Evolutionary conservation across 2,888 invertebrate species (phyloP).

Genomic region (Liodrosophila aerea): DNA sequence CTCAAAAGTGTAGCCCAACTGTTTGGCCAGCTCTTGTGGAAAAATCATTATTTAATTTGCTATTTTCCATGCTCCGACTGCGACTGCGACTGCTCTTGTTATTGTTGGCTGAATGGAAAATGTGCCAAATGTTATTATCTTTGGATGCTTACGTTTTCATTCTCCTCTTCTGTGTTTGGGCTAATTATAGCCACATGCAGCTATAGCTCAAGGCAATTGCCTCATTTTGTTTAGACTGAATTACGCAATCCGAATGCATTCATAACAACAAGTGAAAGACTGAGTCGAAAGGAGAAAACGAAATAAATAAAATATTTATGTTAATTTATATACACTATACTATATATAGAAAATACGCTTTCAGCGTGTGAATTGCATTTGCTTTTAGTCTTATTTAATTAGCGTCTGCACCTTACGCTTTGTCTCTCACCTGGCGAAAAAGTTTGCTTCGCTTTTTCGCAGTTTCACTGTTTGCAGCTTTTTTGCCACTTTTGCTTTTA

Average conservation of each 20-base stretch:
- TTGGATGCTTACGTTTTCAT: constrained; percentile 17
- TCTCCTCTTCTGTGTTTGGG: neutral
- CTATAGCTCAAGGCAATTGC: constrained; percentile 31
- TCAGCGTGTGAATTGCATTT: constrained; percentile 24
- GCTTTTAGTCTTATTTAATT: constrained; percentile 50
- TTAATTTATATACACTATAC: constrained; percentile 57
- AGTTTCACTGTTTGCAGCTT: neutral
- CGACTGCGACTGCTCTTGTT: too few relatives aligned
- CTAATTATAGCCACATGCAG: constrained; percentile 19
- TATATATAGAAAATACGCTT: constrained; percentile 55
- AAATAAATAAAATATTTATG: constrained; percentile 64
- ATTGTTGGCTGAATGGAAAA: constrained; percentile 41
- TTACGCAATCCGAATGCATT: constrained; percentile 47
- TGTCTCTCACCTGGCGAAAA: constrained; percentile 5
- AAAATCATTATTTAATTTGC: constrained; percentile 58
- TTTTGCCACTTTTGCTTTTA: constrained; percentile 48
- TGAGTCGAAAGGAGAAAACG: constrained; percentile 4
- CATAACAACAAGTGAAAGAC: constrained; percentile 2
- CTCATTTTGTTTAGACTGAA: constrained; percentile 39
- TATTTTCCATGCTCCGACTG: constrained; percentile 34
- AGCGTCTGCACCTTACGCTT: constrained; percentile 43
- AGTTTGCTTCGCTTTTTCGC: constrained; percentile 21
- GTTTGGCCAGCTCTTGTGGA: constrained; percentile 39
- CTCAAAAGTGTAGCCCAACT: constrained; percentile 21
- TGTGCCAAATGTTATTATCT: constrained; percentile 68